These are phyloP conservation scores for Agrypnia vestita DNA, from an alignment of 1,140 invertebrate genomes.

Conservation along the genomic window DNA sequence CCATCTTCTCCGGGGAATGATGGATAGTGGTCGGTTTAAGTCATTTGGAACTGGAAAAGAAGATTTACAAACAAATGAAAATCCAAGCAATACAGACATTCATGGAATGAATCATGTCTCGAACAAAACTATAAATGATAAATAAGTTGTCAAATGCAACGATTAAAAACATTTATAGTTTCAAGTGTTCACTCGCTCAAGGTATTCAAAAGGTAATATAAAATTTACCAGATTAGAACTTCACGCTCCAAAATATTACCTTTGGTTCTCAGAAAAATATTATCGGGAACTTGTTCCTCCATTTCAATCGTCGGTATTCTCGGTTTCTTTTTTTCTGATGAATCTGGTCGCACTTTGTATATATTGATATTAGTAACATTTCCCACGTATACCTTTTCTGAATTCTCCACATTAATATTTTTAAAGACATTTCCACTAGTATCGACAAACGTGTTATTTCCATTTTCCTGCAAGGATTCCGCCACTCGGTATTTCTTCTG, in stretches of 20 bases:
- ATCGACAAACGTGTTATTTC: conserved; percentile 25
- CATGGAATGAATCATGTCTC: too few species aligned
- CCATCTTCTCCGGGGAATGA: conserved; percentile 18
- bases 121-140: too few species aligned
- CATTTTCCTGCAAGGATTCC: conserved; percentile 7
- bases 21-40: background rate
- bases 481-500: background rate
- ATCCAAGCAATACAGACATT: too few species aligned
- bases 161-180: too few species aligned
- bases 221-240: background rate
- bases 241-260: background rate
- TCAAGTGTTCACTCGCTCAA: too few species aligned
- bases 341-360: conserved; percentile 16
- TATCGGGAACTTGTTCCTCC: conserved; percentile 35
- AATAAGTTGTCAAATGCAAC: too few species aligned
- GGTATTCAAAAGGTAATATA: background rate
- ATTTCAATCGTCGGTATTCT: background rate
- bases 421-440: conserved; percentile 36
- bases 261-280: conserved; percentile 34
- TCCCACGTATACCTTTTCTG: conserved; percentile 40
- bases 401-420: conserved; percentile 29
- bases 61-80: background rate
- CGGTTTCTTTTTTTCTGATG: conserved; percentile 2
- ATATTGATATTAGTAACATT: conserved; percentile 45
- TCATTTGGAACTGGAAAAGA: conserved; percentile 1